Percentiles rank a stretch among this genome's conserved stretches.
phyloP scores from a whole-genome alignment of 2,797 vertebrate genomes.

The Anolis apletophallus region DNA sequence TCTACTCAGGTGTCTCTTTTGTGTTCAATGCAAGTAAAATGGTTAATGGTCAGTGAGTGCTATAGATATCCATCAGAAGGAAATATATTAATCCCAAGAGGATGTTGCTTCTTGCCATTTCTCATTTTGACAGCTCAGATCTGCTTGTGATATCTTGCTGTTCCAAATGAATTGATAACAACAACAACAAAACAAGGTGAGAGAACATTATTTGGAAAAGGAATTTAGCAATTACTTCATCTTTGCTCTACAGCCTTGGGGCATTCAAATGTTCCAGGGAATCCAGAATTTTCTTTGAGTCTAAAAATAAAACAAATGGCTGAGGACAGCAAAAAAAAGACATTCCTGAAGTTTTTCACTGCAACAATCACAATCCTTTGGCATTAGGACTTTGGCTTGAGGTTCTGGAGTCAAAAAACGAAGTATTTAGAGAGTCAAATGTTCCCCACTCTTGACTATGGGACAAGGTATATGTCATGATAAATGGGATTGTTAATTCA shows the following conservation, averaged over 20 bases:
- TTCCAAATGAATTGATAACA: slow-evolving; percentile 18
- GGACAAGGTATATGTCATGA: neutral
- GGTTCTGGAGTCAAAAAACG: neutral
- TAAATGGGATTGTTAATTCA: neutral
- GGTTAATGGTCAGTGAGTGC: neutral
- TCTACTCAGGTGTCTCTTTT: neutral
- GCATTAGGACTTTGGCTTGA: neutral
- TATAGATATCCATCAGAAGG: neutral
- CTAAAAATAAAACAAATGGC: neutral
- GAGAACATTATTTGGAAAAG: slow-evolving; percentile 3
- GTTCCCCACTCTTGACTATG: neutral
- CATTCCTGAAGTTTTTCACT: neutral
- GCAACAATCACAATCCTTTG: neutral
- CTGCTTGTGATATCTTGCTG: neutral
- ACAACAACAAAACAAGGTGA: neutral
- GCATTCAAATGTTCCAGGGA: neutral
- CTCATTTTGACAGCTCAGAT: slow-evolving; percentile 15
- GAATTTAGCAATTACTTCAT: neutral
- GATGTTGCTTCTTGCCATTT: slow-evolving; percentile 9
- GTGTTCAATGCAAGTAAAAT: neutral
- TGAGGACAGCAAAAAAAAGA: neutral
- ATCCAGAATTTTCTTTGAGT: neutral
- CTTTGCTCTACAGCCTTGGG: neutral
- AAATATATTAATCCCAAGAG: slow-evolving; percentile 21
- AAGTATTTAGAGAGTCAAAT: neutral